Conservation (phyloP, 1,140 invertebrate genomes). For the Zaprionus kolodkinae region DNA sequence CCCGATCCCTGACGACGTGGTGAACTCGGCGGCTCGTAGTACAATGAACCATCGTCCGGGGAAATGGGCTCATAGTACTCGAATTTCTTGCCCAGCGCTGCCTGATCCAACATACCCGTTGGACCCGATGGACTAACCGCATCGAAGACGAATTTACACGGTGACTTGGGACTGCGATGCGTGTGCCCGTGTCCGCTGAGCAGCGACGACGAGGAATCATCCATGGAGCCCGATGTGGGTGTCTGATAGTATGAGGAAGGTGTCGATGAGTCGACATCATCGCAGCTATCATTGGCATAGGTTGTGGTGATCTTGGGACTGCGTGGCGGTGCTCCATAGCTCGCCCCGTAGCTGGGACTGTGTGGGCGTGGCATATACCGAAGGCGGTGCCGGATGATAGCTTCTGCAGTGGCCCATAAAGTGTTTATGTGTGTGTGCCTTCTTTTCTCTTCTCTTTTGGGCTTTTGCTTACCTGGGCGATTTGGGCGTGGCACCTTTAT, state of each 20-base stretch:
- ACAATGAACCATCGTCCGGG: conserved; percentile 70
- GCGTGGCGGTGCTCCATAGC: conserved; percentile 59
- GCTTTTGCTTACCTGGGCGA: conserved; percentile 67
- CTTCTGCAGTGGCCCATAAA: conserved; percentile 27
- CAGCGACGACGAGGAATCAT: conserved; percentile 66
- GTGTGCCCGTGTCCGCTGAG: conserved; percentile 43
- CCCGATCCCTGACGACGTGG: conserved; percentile 64
- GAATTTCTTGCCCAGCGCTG: conserved; percentile 63
- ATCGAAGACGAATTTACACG: conserved; percentile 82
- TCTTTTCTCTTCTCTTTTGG: not conserved
- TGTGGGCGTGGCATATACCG: conserved; percentile 51
- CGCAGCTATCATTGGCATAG: conserved; percentile 78
- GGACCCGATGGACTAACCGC: conserved; percentile 71
- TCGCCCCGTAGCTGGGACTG: not conserved
- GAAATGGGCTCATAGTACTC: conserved; percentile 83
- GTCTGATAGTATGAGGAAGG: conserved; percentile 79
- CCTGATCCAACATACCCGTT: conserved; percentile 35
- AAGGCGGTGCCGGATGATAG: conserved; percentile 48
- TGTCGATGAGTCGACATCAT: conserved; percentile 70
- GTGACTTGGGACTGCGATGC: conserved; percentile 71
- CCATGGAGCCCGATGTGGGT: conserved; percentile 70
- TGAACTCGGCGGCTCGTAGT: conserved; percentile 69
- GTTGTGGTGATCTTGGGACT: conserved; percentile 83
- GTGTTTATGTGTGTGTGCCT: not conserved
- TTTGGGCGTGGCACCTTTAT: conserved; percentile 75